Conservation (phyloP, 2,113 vertebrate species). For the Typhlomys cinereus region DNA sequence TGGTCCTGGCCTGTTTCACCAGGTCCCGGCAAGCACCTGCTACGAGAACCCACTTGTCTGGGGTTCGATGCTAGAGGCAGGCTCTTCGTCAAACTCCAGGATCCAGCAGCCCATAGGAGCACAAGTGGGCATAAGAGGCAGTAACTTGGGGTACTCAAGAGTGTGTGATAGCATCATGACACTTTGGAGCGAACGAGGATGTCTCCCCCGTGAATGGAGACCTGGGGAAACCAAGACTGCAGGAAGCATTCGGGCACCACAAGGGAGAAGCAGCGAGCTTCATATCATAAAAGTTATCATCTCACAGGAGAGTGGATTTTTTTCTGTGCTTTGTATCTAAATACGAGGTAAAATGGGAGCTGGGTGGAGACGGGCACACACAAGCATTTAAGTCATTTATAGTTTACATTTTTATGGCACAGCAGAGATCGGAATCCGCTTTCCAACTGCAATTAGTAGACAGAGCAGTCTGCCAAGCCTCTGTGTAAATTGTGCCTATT, state of each 20-base stretch:
- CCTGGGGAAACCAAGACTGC: neutral
- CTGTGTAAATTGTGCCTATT: conserved; percentile 77
- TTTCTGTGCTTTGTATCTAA: conserved; percentile 57
- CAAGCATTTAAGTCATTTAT: conserved; percentile 73
- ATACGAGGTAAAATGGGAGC: conserved; percentile 59
- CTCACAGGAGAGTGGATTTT: conserved; percentile 60
- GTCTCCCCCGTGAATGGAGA: neutral
- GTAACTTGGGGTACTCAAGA: conserved; percentile 17
- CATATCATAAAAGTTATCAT: conserved; percentile 37
- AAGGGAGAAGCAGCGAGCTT: neutral
- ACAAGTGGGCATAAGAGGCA: neutral
- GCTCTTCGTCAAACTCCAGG: neutral
- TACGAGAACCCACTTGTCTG: neutral
- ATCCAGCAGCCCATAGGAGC: neutral
- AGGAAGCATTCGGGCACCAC: neutral
- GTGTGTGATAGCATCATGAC: neutral
- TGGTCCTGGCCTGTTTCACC: neutral
- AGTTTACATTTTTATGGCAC: conserved; percentile 77
- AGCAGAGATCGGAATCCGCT: conserved; percentile 70
- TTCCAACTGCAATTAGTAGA: conserved; percentile 78
- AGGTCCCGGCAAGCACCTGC: fast-evolving
- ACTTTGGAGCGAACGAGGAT: neutral
- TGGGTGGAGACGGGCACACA: conserved; percentile 55
- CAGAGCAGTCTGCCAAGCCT: conserved; percentile 68
- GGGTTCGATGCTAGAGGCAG: neutral